phyloP scores from a whole-genome alignment of 2,797 vertebrate genomes.

The Sciurus vulgaris region DNA sequence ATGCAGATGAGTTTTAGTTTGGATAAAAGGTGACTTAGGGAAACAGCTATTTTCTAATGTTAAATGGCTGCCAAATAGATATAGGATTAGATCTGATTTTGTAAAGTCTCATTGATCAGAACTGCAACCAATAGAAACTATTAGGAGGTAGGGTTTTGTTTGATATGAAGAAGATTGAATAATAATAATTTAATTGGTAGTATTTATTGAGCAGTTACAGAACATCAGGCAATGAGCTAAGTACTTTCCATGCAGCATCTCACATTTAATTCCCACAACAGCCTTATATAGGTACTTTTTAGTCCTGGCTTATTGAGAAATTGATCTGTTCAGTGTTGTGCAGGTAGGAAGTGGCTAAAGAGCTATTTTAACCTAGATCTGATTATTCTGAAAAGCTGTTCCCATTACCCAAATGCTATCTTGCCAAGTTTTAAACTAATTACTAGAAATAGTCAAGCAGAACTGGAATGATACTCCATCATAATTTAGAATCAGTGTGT shows the following conservation, averaged over 20 bases:
- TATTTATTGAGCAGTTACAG: neutral
- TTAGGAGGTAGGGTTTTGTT: neutral
- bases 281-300: neutral
- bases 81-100: neutral
- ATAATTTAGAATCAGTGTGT: neutral
- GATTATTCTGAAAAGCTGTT: no score
- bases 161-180: neutral
- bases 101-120: neutral
- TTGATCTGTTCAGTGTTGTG: neutral
- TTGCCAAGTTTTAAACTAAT: neutral
- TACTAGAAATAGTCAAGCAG: neutral
- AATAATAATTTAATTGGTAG: neutral
- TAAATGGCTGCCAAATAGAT: neutral
- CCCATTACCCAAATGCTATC: neutral
- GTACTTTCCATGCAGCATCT: neutral
- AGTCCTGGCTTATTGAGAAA: neutral
- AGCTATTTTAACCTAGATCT: no score
- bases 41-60: neutral
- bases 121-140: neutral
- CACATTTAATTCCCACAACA: neutral
- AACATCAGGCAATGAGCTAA: neutral
- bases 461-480: neutral
- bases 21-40: neutral
- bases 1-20: conserved; percentile 10
- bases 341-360: neutral